phyloP scores from a whole-genome alignment of 2,113 vertebrate genomes.

The Erythrocercus mccallii region DNA sequence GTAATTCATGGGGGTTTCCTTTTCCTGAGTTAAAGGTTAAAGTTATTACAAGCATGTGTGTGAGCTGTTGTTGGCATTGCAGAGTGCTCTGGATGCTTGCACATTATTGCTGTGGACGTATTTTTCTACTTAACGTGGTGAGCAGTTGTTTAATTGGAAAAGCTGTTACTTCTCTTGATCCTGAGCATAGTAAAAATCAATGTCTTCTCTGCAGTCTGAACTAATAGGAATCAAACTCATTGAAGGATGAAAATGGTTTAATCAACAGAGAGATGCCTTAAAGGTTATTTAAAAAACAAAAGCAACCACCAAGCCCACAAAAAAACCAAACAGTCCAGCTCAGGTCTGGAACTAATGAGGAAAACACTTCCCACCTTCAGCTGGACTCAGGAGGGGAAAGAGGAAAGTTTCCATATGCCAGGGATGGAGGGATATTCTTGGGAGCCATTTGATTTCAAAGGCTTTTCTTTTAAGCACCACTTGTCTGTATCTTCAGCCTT shows the following conservation, averaged over 20 bases:
- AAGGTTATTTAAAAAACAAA: conserved; percentile 46
- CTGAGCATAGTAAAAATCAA: conserved; percentile 57
- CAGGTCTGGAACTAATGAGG: background rate
- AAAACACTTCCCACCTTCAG: background rate
- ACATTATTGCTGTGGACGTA: conserved; percentile 15
- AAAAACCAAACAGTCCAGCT: background rate
- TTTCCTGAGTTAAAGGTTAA: background rate
- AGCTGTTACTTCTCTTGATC: conserved; percentile 59
- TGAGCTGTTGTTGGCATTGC: background rate
- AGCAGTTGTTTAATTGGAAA: conserved; percentile 66
- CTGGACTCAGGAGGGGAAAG: background rate
- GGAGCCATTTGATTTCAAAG: background rate
- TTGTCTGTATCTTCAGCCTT: background rate
- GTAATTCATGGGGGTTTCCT: background rate
- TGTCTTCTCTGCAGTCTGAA: conserved; percentile 44
- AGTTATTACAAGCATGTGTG: background rate
- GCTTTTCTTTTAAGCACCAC: background rate
- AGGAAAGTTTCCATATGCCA: background rate
- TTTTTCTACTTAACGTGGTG: conserved; percentile 45
- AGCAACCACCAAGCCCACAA: background rate
- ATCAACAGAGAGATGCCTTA: conserved; percentile 47
- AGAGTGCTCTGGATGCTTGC: background rate
- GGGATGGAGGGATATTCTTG: background rate
- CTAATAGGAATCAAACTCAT: conserved; percentile 61
- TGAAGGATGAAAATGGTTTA: conserved; percentile 63